Percentiles rank a stretch among this genome's conserved stretches.
Evolutionary conservation across 1,140 invertebrate genomes (phyloP).

Genomic region (Drosophila kikkawai): DNA sequence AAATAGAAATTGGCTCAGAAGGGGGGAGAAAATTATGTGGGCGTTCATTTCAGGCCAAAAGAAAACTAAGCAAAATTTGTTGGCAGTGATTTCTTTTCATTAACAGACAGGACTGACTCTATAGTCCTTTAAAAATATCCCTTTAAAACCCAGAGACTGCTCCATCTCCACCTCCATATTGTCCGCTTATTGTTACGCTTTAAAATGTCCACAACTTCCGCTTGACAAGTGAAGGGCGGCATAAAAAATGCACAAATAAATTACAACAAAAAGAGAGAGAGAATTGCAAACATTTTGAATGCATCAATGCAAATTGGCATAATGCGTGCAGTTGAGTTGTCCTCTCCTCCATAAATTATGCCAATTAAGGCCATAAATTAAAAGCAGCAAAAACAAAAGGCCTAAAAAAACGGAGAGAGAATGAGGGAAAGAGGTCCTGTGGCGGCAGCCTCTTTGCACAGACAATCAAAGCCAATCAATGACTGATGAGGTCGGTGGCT

Average conservation of each 20-base stretch:
- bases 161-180: slow-evolving; percentile 9
- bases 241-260: slow-evolving; percentile 41
- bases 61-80: slow-evolving; percentile 36
- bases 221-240: slow-evolving; percentile 22
- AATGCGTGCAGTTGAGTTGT: slow-evolving; percentile 50
- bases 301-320: slow-evolving; percentile 67
- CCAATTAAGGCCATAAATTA: slow-evolving; percentile 75
- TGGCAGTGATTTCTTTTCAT: slow-evolving; percentile 51
- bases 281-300: slow-evolving; percentile 47
- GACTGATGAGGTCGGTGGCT: slow-evolving; percentile 50
- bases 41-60: slow-evolving; percentile 61
- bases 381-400: slow-evolving; percentile 54
- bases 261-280: slow-evolving; percentile 29
- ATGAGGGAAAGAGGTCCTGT: not conserved
- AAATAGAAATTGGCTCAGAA: slow-evolving; percentile 53
- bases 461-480: slow-evolving; percentile 78
- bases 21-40: slow-evolving; percentile 34
- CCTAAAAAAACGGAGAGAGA: slow-evolving; percentile 3
- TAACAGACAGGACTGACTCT: slow-evolving; percentile 7
- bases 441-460: slow-evolving; percentile 31
- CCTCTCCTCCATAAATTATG: slow-evolving; percentile 64
- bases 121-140: slow-evolving; percentile 19
- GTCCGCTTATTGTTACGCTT: slow-evolving; percentile 46
- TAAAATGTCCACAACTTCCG: slow-evolving; percentile 57
- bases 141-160: not conserved